These are phyloP conservation scores for Tokudaia muenninki DNA, from an alignment of 2,797 vertebrate species.

Conservation along the genomic window DNA sequence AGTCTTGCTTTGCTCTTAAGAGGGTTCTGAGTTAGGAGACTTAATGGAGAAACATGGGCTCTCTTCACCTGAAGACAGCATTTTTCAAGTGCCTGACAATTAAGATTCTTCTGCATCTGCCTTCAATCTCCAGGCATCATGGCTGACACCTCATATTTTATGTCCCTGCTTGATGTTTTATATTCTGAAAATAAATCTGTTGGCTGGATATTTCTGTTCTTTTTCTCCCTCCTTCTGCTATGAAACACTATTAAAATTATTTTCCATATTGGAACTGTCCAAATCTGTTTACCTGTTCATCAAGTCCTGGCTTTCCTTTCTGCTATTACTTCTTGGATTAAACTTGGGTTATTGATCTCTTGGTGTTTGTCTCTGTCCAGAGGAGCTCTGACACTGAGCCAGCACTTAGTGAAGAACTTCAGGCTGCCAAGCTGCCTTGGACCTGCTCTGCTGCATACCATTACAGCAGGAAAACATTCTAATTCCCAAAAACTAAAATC, in stretches of 20 bases:
- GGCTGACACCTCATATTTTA: conserved; percentile 78
- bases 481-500: neutral
- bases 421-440: conserved; percentile 21
- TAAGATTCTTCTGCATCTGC: conserved; percentile 76
- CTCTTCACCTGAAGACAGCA: conserved; percentile 66
- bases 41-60: conserved; percentile 69
- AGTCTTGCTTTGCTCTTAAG: conserved; percentile 63
- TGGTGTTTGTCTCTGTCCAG: neutral
- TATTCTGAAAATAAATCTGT: conserved; percentile 81
- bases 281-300: conserved; percentile 63
- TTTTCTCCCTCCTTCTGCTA: conserved; percentile 21
- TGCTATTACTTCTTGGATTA: conserved; percentile 59
- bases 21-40: conserved; percentile 64
- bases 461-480: neutral
- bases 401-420: conserved; percentile 2
- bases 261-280: conserved; percentile 77
- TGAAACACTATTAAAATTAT: conserved; percentile 78
- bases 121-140: conserved; percentile 78
- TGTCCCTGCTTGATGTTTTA: conserved; percentile 79
- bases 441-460: neutral
- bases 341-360: conserved; percentile 48
- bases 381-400: neutral
- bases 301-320: conserved; percentile 65
- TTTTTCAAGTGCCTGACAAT: conserved; percentile 80
- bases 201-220: conserved; percentile 70